Conservation (phyloP, 1,140 invertebrate genomes). For the Cotesia typhae region DNA sequence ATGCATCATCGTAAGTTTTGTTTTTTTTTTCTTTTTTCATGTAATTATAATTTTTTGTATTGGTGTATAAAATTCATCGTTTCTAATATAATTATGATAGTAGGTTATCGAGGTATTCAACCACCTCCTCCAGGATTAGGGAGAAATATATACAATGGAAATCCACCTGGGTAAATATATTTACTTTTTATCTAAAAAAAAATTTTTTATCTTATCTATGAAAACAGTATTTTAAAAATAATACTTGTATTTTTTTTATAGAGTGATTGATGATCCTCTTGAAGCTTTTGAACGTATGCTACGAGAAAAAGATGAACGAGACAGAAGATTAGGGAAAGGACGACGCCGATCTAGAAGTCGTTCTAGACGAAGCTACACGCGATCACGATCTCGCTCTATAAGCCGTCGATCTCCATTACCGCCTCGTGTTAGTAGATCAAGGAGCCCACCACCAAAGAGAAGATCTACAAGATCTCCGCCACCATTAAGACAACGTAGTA, state of each 20-base stretch:
- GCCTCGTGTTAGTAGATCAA: conserved; percentile 57
- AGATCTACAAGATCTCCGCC: conserved; percentile 56
- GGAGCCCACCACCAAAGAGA: conserved; percentile 58
- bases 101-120: conserved; percentile 59
- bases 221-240: neutral
- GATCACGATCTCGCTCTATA: conserved; percentile 64
- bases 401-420: conserved; percentile 56
- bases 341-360: conserved; percentile 65
- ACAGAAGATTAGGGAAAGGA: conserved; percentile 72
- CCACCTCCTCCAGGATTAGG: conserved; percentile 60
- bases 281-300: conserved; percentile 87
- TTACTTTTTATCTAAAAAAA: neutral
- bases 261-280: conserved; percentile 81
- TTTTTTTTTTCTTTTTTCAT: neutral
- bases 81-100: conserved; percentile 39
- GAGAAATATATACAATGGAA: conserved; percentile 61
- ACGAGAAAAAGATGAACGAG: conserved; percentile 81
- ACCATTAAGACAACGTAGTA: conserved; percentile 60
- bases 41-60: neutral
- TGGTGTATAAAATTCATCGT: neutral
- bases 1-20: conserved; percentile 58
- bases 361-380: conserved; percentile 65
- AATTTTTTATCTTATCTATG: conserved; percentile 8
- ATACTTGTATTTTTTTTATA: conserved; percentile 47
- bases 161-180: conserved; percentile 57